phyloP scores from a whole-genome alignment of 2,113 vertebrate genomes.

The Oryzias woworae region DNA sequence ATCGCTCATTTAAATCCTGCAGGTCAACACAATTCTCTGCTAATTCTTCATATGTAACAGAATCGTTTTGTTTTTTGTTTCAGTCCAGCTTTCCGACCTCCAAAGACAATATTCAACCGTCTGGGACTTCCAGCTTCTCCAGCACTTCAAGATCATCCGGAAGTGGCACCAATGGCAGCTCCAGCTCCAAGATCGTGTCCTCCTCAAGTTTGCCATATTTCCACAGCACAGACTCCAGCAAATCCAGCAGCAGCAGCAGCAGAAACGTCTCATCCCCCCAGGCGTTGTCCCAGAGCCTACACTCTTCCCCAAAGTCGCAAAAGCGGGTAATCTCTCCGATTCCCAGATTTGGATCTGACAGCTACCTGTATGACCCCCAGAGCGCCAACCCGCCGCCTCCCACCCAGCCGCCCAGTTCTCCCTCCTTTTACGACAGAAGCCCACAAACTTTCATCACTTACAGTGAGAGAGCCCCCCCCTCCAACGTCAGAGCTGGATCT shows the following conservation, averaged over 20 bases:
- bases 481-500: neutral
- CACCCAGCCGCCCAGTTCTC: constrained; percentile 20
- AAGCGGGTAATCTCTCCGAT: neutral
- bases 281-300: constrained; percentile 10
- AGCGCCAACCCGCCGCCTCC: constrained; percentile 54
- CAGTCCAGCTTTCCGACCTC: constrained; percentile 11
- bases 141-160: neutral
- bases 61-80: neutral
- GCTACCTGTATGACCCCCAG: constrained; percentile 15
- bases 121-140: neutral
- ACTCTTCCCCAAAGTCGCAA: constrained; percentile 25
- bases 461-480: constrained; percentile 32
- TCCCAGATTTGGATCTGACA: constrained; percentile 14
- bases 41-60: neutral
- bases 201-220: constrained; percentile 13
- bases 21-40: too few species aligned
- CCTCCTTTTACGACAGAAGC: constrained; percentile 34
- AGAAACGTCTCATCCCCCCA: constrained; percentile 15
- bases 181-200: constrained; percentile 5
- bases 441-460: constrained; percentile 26
- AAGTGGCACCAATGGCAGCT: constrained; percentile 16
- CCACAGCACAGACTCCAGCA: constrained; percentile 21
- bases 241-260: constrained; percentile 5
- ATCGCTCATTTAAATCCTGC: too few species aligned
- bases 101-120: constrained; percentile 9